Evolutionary conservation across 2,797 vertebrate species (phyloP).

Genomic region (Melanotaenia trifasciata): DNA sequence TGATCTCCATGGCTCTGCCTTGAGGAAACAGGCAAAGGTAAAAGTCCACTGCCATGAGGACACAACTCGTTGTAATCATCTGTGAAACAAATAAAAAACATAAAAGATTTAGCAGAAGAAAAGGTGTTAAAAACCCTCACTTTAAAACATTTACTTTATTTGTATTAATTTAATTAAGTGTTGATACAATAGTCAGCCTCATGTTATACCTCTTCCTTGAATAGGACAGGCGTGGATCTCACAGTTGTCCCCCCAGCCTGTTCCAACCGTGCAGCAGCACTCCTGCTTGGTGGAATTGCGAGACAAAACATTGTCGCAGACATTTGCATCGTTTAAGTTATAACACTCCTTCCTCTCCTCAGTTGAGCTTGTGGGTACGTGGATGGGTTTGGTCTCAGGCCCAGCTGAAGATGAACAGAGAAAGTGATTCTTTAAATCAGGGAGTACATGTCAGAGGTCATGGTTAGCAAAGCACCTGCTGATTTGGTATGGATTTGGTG

Average conservation of each 20-base stretch:
- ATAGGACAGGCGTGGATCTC: constrained; percentile 84
- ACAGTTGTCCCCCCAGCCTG: constrained; percentile 85
- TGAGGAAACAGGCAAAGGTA: constrained; percentile 59
- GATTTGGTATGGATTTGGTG: neutral
- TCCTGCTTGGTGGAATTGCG: constrained; percentile 83
- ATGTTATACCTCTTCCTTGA: constrained; percentile 71
- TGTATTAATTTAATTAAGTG: neutral
- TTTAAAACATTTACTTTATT: neutral
- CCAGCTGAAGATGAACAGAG: constrained; percentile 29
- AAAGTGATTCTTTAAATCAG: constrained; percentile 10
- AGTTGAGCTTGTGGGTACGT: neutral
- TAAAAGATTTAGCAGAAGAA: constrained; percentile 6
- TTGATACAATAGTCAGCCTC: neutral
- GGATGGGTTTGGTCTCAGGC: neutral
- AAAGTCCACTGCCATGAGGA: constrained; percentile 80
- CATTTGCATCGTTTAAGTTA: constrained; percentile 79
- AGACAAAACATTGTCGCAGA: constrained; percentile 84
- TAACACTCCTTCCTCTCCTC: constrained; percentile 83
- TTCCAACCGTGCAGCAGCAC: constrained; percentile 85
- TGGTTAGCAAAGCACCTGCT: neutral
- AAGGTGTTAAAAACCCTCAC: neutral
- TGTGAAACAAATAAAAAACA: constrained; percentile 54
- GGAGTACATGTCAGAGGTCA: constrained; percentile 13
- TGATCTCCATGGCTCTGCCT: constrained; percentile 58
- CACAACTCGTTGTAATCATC: constrained; percentile 83